Percentiles rank a stretch among this genome's conserved stretches.
These are phyloP conservation scores for Apotomis turbidana DNA, from an alignment of 2,888 invertebrate genomes.

Conservation along the genomic window DNA sequence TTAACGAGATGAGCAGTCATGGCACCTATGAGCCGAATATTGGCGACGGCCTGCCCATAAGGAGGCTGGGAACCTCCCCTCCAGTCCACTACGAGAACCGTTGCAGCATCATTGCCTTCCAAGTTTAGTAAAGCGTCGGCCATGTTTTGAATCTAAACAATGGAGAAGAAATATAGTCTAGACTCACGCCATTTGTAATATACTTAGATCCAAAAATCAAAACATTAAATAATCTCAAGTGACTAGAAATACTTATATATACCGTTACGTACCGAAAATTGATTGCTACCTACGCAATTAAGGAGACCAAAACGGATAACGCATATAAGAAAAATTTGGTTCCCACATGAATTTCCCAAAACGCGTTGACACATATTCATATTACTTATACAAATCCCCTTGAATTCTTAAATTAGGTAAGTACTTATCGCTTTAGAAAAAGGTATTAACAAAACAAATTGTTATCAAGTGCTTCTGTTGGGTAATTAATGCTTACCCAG, in stretches of 20 bases:
- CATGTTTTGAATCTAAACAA: conserved; percentile 86
- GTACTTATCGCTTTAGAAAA: background rate
- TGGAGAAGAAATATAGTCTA: background rate
- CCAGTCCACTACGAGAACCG: conserved; percentile 94
- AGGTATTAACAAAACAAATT: background rate
- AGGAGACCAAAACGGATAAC: too few species aligned
- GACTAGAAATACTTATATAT: too few species aligned
- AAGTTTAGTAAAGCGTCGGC: conserved; percentile 87
- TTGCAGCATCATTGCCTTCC: conserved; percentile 86
- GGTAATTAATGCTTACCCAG: conserved; percentile 85
- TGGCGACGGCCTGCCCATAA: conserved; percentile 96
- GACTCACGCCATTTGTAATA: too few species aligned
- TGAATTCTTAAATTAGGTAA: too few species aligned
- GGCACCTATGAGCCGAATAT: conserved; percentile 92
- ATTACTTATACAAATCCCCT: too few species aligned
- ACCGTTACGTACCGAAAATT: too few species aligned
- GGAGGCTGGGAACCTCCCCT: conserved; percentile 93
- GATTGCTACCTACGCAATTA: too few species aligned
- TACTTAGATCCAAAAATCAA: too few species aligned
- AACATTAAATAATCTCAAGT: too few species aligned
- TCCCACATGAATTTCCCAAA: too few species aligned
- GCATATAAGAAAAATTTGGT: too few species aligned
- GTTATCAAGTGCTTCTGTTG: background rate
- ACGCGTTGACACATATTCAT: too few species aligned
- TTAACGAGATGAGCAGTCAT: conserved; percentile 89